Evolutionary conservation across 2,888 invertebrate species (phyloP), one percentile per base, ranked within the genome.

Genomic region (Pheosia gnoma): DNA sequence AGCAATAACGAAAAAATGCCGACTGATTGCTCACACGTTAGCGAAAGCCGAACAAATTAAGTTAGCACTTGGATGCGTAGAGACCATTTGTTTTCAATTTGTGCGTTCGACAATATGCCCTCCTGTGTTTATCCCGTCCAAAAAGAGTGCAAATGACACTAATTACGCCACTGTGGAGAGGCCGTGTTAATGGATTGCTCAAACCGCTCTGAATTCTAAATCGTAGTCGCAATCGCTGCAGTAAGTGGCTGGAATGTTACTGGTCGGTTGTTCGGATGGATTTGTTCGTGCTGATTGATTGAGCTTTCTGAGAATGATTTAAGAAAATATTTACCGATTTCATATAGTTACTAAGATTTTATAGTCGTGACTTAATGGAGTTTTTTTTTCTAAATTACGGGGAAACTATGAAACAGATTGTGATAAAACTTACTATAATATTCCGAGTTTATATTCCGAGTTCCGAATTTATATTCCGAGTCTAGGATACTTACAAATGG

Each of bases 91-190:
- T 84, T 87, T 84, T 90, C 90, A 92, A 93, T 91, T 92, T 90
- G 89, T 87, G 83, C 69, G 82, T 72, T 86, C 88, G 87, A 90
- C 91, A 92, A 87, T 88, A 84, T 88, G 83, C 83, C 77, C 84
- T 84, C 82, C 86, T 88, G 85, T 91, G 90, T 92, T 91, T 87
- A 93, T 93, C 93, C 90, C 90, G 82, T 89, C 89, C 90, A 88
- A 90, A 90, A 91, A 91, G 82, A 91, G 91, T 91, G 91, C 91
- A 86, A 92, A 92, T 89, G 92, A 91, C 90, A 91, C 93, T 93
- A 93, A 93, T 92, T 91, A 91, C 79, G 86, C 78, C 72, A 68
- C 77, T 87, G 83, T 91, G 81, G 88, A 90, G 80, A 71, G 76
- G 78, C 67, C 71, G 88, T 87, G 92, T 74, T 93, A 93, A 93